Evolutionary conservation across 2,797 vertebrate genomes (phyloP), one percentile per base, ranked within the genome.

Genomic region (Semotilus atromaculatus): DNA sequence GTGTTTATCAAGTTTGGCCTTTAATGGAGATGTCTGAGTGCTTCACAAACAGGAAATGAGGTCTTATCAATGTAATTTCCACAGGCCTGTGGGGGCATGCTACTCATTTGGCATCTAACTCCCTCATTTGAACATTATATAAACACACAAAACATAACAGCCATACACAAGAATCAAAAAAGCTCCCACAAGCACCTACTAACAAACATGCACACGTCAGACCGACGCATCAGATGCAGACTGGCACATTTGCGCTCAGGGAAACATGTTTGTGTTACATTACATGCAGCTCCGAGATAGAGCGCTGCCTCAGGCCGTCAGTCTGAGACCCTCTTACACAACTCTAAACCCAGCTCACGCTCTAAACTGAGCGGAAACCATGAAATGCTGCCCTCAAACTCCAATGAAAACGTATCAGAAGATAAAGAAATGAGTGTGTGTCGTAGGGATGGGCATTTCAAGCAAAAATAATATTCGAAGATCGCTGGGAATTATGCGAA

Each of bases 81-180:
- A 85, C 31, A 62, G 55, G 75, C 64, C 51, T 82, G 77, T 38
- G 7, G 40, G 40, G 70, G 78, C 64, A 86, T 5, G 45, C 68
- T 80, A 16, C 51, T 70, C 58, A 40, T 68, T 51, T 81, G 85
- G 88, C 90, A 91, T 93, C 90, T 88, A 90, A 81, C 92, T 90
- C 87, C 90, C 77, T 83, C 80, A 88, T 67, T 70, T 43, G 51
- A 77, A n/a, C 43, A 73, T 80, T 68, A 75, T 26, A 68, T 84
- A 82, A 83, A 84, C 82, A 84, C 51, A 77, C n/a, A 26, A 78
- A 45, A 66, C 62, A 83, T 60, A 77, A 58, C 60, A 1, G 81
- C 60, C 64, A 51, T 68, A n/a, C 5, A 6, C 26, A 45, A 45
- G 40, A 84, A 88, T 87, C n/a, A 86, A 88, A 89, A 89, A 90